A percentile compares a stretch with the other conserved stretches of the same genome.
phyloP scores from a whole-genome alignment of 1,140 invertebrate genomes.

The Solenopsis invicta region DNA sequence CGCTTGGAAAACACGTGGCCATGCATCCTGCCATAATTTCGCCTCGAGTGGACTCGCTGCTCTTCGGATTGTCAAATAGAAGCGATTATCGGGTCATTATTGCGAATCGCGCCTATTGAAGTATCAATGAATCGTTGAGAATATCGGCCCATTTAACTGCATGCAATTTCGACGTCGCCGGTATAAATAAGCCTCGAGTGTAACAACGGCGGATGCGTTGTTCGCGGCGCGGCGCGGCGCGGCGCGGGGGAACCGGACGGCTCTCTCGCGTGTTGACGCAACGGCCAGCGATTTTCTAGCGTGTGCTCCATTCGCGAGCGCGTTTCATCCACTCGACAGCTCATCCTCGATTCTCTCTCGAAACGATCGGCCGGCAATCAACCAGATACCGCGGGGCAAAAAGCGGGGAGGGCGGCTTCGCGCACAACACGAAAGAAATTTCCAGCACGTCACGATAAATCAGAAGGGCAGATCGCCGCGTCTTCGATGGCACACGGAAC shows the following conservation, averaged over 20 bases:
- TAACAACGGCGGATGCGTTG: conserved; percentile 27
- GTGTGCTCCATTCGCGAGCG: conserved; percentile 36
- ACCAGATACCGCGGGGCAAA: conserved; percentile 65
- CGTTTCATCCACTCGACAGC: conserved; percentile 45
- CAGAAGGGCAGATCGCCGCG: conserved; percentile 63
- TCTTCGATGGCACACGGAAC: conserved; percentile 55
- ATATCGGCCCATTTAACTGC: conserved; percentile 39
- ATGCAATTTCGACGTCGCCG: conserved; percentile 50
- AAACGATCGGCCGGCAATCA: conserved; percentile 72
- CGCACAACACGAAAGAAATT: conserved; percentile 68
- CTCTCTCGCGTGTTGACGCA: conserved; percentile 33
- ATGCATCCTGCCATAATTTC: conserved; percentile 34
- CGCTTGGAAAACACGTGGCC: conserved; percentile 44
- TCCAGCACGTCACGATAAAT: conserved; percentile 68
- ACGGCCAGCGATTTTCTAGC: conserved; percentile 61
- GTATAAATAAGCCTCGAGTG: conserved; percentile 40
- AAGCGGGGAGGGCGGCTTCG: conserved; percentile 32
- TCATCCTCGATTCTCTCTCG: conserved; percentile 61
- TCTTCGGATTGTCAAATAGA: conserved; percentile 59
- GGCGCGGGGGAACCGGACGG: not conserved
- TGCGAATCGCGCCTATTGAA: conserved; percentile 33
- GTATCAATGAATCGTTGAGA: conserved; percentile 52
- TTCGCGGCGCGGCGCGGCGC: not conserved
- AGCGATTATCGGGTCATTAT: conserved; percentile 59
- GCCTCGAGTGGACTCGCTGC: conserved; percentile 13